Evolutionary conservation across 1,140 invertebrate genomes (phyloP), one percentile per base, ranked within the genome.

Genomic region (Tetraneura akinire): DNA sequence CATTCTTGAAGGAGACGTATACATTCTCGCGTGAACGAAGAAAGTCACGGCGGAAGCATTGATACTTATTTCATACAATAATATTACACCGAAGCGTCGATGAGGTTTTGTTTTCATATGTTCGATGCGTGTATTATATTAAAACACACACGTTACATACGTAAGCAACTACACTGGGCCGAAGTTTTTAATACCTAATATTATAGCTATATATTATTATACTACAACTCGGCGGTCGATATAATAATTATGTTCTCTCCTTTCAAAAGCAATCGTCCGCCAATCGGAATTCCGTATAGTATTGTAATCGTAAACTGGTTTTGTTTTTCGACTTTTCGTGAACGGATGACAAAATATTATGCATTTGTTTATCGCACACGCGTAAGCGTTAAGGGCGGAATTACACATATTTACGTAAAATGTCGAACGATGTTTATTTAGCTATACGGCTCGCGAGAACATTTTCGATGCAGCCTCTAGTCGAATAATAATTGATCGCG

Each of bases 321-420:
- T 73, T 73, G 70, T 73, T 73, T 73, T n/a, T n/a, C n/a, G n/a
- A n/a, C n/a, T n/a, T n/a, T n/a, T 73, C 26, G 70, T 73, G 70
- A 10, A n/a, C 49, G 18, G 49, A 29, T 55, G 51, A 73, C 51
- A 73, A 73, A 37, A 4, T 4, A 37, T n/a, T n/a, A 73, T 53
- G 70, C 16, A 51, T 53, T 73, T 73, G 26, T n/a, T 13, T 37
- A n/a, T 29, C 16, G 14, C 18, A 42, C 8, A 23, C 9, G 32
- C n/a, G 32, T 42, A 53, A 5, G 51, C n/a, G n/a, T 23, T 6
- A 9, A 21, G n/a, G 3, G 1, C 21, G 21, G 45, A 9, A n/a
- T n/a, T 23, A 23, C 18, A 23, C 29, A 9, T 37, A 47, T 23
- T n/a, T 53, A n/a, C n/a, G 32, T 13, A 21, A 53, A 53, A 73